Conservation (phyloP, 2,113 vertebrate genomes). For the Atlantisia rogersi region DNA sequence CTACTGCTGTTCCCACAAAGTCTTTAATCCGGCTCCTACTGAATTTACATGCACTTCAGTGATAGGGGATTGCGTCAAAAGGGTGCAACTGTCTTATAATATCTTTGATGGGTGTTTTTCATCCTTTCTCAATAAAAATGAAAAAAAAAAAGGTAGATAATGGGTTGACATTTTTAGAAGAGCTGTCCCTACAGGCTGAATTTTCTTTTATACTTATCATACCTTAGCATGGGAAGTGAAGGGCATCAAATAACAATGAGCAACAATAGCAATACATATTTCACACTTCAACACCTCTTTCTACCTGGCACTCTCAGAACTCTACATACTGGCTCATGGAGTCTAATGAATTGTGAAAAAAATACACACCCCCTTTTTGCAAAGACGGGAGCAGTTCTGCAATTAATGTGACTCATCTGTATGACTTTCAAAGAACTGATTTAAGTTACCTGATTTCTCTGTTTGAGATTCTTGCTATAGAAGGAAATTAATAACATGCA, state of each 20-base stretch:
- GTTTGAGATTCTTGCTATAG: constrained; percentile 1
- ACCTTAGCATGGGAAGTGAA: not conserved
- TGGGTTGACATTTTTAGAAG: not conserved
- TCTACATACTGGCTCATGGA: not conserved
- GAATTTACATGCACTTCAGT: not conserved
- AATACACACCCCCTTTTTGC: not conserved
- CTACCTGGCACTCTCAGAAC: not conserved
- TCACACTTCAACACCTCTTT: not conserved
- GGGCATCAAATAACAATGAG: not conserved
- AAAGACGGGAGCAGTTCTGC: constrained; percentile 4
- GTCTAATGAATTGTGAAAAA: constrained; percentile 35
- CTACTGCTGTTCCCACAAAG: not conserved
- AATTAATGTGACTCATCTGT: constrained; percentile 43
- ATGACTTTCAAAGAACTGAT: constrained; percentile 28
- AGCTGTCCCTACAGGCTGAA: not conserved
- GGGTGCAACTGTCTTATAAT: not conserved
- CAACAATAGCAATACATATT: not conserved
- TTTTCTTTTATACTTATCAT: not conserved
- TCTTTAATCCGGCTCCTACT: not conserved
- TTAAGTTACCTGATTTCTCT: constrained; percentile 15
- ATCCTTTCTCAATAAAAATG: not conserved
- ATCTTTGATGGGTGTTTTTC: not conserved
- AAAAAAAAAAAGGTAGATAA: not conserved
- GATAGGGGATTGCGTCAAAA: not conserved
- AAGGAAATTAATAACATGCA: constrained; percentile 9